Percentiles rank a stretch among this genome's conserved stretches.
Evolutionary conservation across 2,888 invertebrate species (phyloP).

Genomic region (Hypselothyrea guttata): DNA sequence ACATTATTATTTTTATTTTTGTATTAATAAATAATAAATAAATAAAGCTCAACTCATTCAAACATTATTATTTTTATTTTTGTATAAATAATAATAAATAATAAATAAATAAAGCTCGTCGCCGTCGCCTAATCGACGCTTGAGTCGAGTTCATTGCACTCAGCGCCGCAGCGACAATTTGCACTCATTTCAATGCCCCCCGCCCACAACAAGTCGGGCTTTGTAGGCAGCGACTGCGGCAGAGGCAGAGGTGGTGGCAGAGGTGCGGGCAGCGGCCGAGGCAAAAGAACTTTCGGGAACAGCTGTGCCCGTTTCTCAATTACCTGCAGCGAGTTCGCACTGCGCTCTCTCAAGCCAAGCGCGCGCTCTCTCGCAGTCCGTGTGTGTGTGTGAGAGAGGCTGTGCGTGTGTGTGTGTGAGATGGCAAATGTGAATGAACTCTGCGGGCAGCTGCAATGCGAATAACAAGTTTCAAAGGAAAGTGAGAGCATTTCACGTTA

Average conservation of each 20-base stretch:
- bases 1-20: too few species aligned
- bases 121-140: conserved; percentile 9
- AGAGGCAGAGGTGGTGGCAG: neutral
- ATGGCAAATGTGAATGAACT: conserved; percentile 77
- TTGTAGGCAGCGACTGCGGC: conserved; percentile 20
- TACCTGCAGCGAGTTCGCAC: conserved; percentile 40
- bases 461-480: conserved; percentile 81
- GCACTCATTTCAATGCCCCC: conserved; percentile 67
- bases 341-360: conserved; percentile 16
- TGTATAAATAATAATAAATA: too few species aligned
- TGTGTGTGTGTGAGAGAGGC: conserved; percentile 38
- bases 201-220: conserved; percentile 47
- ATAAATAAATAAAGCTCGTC: conserved; percentile 28
- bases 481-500: conserved; percentile 81
- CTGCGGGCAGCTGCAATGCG: conserved; percentile 67
- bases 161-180: conserved; percentile 53
- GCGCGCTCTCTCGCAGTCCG: conserved; percentile 16
- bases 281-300: conserved; percentile 70
- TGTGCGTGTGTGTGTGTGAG: neutral
- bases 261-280: neutral
- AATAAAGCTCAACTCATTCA: too few species aligned
- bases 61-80: too few species aligned
- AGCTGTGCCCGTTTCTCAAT: conserved; percentile 57
- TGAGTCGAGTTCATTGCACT: conserved; percentile 66
- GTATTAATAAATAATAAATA: too few species aligned